Base-by-base conservation (phyloP, 1,140 invertebrate species). In the Matsumurasca onukii region DNA sequence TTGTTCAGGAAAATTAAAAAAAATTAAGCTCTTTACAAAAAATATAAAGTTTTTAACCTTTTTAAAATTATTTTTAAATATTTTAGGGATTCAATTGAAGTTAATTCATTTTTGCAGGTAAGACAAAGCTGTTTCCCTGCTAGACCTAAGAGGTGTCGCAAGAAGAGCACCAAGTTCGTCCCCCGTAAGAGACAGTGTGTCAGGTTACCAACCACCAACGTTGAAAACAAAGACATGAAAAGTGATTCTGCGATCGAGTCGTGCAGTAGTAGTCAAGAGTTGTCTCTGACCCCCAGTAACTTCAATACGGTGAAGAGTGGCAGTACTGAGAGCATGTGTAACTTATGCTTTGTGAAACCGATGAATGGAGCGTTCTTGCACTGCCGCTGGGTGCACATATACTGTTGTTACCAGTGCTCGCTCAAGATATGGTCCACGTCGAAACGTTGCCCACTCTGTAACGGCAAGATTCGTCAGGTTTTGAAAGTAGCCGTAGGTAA, bases 351-450 rank as follows among this genome's bases (percentile, higher is more conserved):
- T 20, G 24, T 20, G 24, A 51, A 51, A 5, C 49, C 3, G n/a
- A 51, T 20, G 24, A 22, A 51, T 51, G 49, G 49, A 5, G 49
- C 49, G n/a, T 51, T 51, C n/a, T 5, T 51, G 5, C 49, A 51
- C 24, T 51, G 49, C 24, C n/a, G 49, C n/a, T 51, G 49, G 49
- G 49, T 51, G 49, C 49, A 51, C 49, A 51, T 51, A 9, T 51
- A 51, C 24, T 3, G 17, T 9, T 51, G 49, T 51, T 51, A 51
- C n/a, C 17, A 51, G 24, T 51, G 49, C 24, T 51, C 49, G 5
- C 17, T 51, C 5, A 51, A 51, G 24, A 51, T n/a, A 51, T 51
- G 49, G 49, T 51, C 24, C n/a, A 51, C 49, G n/a, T 51, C 49
- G n/a, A 51, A n/a, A 51, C n/a, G 49, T 20, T 51, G 49, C n/a